Base-by-base conservation (phyloP, 2,888 invertebrate genomes). In the Oxystoma pomonae region DNA sequence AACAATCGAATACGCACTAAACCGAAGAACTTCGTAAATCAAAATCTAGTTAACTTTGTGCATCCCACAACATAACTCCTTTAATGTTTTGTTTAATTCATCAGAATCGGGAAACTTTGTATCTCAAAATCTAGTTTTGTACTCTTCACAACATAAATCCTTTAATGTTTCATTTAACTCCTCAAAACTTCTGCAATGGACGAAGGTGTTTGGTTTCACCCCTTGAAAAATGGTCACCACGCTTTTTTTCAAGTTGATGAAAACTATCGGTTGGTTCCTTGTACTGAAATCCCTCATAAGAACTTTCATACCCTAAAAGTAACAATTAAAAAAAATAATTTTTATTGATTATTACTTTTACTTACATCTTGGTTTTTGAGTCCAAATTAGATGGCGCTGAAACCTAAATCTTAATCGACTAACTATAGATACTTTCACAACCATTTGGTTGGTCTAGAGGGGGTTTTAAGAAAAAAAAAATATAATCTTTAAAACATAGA, bases 221-320 rank as follows among this genome's bases (percentile, higher is more conserved):
- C 85, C 86, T 74, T 83, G 81, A 70, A 87, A 84, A 50, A 84
- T 84, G 57, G 82, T 79, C 1, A 85, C 79, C 16, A 87, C 81
- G 68, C 84, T 85, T 1, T 85, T 83, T 70, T 86, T 86, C 60
- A 86, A 74, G 68, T 86, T 85, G 72, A 83, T 83, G 70, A 86
- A 86, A 20, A 86, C 75, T 17, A 86, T 76, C 1, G 84, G 83
- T 67, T 86, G 86, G 19, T 84, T 83, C 63, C 85, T 77, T 60
- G 80, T 80, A n/a, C 81, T 77, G 70, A 85, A 86, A 71, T 86
- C 85, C 68, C 85, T 84, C 58, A 85, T 84, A 49, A 86, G 76
- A 60, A 81, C 80, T 69, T 85, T 85, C 20, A 86, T 81, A 22
- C 90, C 90, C 89, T 90, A 35, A 35, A 35, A 35, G n/a, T n/a